Evolutionary conservation across 1,140 invertebrate species (phyloP), one percentile per base, ranked within the genome.

Genomic region (Drosophila micromelanica): DNA sequence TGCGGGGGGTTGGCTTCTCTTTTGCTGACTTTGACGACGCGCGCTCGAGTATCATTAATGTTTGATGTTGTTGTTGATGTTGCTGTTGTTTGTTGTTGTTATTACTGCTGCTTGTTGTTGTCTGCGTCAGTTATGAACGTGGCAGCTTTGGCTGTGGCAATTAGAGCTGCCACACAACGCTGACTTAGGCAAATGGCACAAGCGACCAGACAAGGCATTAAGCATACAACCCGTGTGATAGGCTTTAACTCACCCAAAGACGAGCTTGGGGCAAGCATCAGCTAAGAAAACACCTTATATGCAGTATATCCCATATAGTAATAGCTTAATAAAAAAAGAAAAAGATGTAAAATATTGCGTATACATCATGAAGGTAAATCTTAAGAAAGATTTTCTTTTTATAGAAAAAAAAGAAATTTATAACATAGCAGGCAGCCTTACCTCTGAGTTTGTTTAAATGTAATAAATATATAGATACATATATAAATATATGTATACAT

Each of bases 21-120:
- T 57, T 64, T 62, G 72, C 43, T 17, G 40, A 38, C 23, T 42
- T 35, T 51, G 23, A 51, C 23, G 48, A 13, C n/a, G 27, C n/a
- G 27, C 60, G 12, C 56, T 60, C 32, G 49, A 59, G 67, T 49
- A 49, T 63, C 74, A 64, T 78, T 74, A 80, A 80, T 81, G 69
- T 54, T 65, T 49, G 54, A 72, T 68, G 69, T 20, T 69, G 59
- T 15, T 52, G 35, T 20, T 54, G 15, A 23, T 55, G 2, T 46
- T 51, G 11, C 35, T 45, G 42, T 32, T 20, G 23, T 32, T 32
- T 8, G 2, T 51, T 69, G 64, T 43, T 52, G 63, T 57, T 54
- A 52, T 40, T 27, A 1, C 27, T 27, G 27, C 40, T 51, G 51
- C 2, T 30, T 17, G 23, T 32, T 32, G 27, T 51, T 32, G 32